phyloP scores from a whole-genome alignment of 2,113 vertebrate species.

The Pithys albifrons region DNA sequence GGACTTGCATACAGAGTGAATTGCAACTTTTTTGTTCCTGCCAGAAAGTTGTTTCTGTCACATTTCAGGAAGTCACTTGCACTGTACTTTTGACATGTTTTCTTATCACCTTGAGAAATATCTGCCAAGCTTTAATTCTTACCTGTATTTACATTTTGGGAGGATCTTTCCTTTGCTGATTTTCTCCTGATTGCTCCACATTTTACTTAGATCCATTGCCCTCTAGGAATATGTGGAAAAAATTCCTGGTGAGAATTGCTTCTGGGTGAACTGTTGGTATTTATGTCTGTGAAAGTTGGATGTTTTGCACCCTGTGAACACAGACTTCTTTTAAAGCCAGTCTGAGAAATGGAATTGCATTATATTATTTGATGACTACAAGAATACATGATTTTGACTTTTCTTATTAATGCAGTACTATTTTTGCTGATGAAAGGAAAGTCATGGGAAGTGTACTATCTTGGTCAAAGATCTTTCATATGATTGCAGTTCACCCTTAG shows the following conservation, averaged over 20 bases:
- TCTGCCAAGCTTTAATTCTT: neutral
- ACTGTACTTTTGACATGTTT: neutral
- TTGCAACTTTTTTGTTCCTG: neutral
- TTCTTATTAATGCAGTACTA: neutral
- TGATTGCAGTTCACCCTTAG: neutral
- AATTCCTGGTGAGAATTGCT: neutral
- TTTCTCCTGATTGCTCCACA: neutral
- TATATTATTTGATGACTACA: neutral
- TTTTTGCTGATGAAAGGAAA: neutral
- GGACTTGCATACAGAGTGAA: neutral
- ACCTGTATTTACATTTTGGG: neutral
- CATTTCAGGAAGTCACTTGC: neutral
- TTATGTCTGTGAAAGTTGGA: neutral
- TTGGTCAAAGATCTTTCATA: neutral
- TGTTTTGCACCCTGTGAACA: neutral
- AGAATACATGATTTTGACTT: neutral
- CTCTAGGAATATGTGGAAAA: neutral
- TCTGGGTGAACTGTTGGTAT: neutral
- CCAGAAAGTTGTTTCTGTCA: neutral
- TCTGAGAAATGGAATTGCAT: neutral
- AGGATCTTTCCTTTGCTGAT: neutral
- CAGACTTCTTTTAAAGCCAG: neutral
- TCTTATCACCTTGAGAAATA: neutral
- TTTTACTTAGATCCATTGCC: neutral
- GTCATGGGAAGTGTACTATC: neutral